Evolutionary conservation across 2,113 vertebrate species (phyloP).

Genomic region (Mola mola): DNA sequence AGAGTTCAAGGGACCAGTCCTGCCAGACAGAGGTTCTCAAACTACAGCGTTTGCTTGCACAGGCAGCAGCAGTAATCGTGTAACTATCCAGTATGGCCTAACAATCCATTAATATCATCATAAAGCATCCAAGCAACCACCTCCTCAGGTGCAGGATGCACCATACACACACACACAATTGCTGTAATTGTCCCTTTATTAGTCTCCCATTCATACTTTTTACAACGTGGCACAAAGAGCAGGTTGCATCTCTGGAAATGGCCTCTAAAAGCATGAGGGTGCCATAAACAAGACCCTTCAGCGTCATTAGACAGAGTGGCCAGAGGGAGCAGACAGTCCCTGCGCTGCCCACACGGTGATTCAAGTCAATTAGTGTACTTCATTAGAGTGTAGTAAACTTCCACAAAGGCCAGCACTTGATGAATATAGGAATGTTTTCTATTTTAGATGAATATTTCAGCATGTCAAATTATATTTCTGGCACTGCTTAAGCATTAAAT

Average conservation of each 20-base stretch:
- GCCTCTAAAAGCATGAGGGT: constrained; percentile 74
- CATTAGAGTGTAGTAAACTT: constrained; percentile 57
- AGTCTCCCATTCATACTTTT: constrained; percentile 75
- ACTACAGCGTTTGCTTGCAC: neutral
- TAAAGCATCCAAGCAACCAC: constrained; percentile 29
- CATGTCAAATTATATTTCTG: neutral
- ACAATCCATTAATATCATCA: constrained; percentile 49
- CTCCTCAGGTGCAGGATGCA: constrained; percentile 31
- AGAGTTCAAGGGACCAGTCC: constrained; percentile 7
- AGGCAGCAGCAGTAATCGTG: constrained; percentile 4
- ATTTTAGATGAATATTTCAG: constrained; percentile 5
- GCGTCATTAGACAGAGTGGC: constrained; percentile 73
- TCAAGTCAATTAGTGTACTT: constrained; percentile 70
- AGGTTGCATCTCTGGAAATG: constrained; percentile 69
- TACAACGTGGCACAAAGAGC: constrained; percentile 68
- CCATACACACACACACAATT: constrained; percentile 43
- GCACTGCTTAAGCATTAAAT: neutral
- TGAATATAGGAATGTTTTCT: constrained; percentile 4
- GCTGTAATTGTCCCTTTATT: constrained; percentile 78
- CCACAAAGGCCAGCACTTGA: constrained; percentile 22
- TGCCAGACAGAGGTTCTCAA: neutral
- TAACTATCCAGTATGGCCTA: constrained; percentile 8
- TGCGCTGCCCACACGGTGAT: constrained; percentile 20
- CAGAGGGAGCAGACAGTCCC: constrained; percentile 16
- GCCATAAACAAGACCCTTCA: constrained; percentile 67